Evolutionary conservation across 1,140 invertebrate species (phyloP).

Genomic region (Gonatopus flavifemur): DNA sequence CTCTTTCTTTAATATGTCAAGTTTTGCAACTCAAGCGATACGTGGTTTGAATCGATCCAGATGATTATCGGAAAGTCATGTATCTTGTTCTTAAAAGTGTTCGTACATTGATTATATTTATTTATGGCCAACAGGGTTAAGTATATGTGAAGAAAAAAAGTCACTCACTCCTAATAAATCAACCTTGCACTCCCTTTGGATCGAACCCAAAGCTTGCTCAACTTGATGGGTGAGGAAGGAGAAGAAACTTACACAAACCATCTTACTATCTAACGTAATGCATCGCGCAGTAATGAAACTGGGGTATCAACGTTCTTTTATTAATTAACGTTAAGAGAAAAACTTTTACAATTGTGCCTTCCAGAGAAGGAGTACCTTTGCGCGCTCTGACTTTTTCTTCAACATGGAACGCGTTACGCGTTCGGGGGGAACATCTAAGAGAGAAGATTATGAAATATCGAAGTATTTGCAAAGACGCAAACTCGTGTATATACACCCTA

Average conservation of each 20-base stretch:
- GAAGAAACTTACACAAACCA: too few relatives aligned
- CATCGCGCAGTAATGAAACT: constrained; percentile 28
- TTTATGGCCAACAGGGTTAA: constrained; percentile 38
- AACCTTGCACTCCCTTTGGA: too few relatives aligned
- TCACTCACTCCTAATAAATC: constrained; percentile 21
- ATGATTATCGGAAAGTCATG: too few relatives aligned
- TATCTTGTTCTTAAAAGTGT: constrained; percentile 1
- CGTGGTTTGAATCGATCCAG: too few relatives aligned
- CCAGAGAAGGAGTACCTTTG: constrained; percentile 14
- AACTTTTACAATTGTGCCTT: constrained; percentile 35
- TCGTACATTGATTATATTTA: neutral
- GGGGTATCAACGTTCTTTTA: constrained; percentile 26
- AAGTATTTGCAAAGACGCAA: too few relatives aligned
- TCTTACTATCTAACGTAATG: constrained; percentile 28
- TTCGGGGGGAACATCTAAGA: too few relatives aligned
- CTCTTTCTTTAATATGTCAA: too few relatives aligned
- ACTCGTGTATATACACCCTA: too few relatives aligned
- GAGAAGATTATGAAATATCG: too few relatives aligned
- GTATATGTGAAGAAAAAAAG: constrained; percentile 20
- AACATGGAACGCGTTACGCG: too few relatives aligned
- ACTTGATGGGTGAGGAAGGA: constrained; percentile 13
- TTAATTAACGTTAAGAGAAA: constrained; percentile 37
- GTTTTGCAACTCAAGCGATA: too few relatives aligned
- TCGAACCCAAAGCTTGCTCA: constrained; percentile 25
- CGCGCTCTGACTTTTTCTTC: constrained; percentile 16